phyloP scores from a whole-genome alignment of 2,888 invertebrate genomes.

The Drosophila rubida region DNA sequence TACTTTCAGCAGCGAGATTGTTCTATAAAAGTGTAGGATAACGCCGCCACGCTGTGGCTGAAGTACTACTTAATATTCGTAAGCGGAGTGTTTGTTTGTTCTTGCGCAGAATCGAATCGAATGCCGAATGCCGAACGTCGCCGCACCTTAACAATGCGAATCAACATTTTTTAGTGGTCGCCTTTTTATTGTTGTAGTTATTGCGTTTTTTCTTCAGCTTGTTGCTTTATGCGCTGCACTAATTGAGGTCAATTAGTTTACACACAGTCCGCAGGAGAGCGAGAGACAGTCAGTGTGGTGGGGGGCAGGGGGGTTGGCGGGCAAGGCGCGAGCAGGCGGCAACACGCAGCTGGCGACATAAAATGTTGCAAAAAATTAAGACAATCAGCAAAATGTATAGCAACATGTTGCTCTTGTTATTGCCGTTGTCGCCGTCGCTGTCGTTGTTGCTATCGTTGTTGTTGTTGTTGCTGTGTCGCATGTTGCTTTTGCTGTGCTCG shows the following conservation, averaged over 20 bases:
- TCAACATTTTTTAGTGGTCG: constrained; percentile 36
- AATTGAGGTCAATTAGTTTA: constrained; percentile 84
- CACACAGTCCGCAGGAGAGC: constrained; percentile 49
- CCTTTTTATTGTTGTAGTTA: constrained; percentile 22
- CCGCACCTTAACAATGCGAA: constrained; percentile 48
- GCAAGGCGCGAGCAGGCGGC: constrained; percentile 1
- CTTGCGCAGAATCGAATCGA: constrained; percentile 18
- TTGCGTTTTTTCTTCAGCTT: not conserved
- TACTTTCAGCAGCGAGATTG: constrained; percentile 7
- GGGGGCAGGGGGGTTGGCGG: not conserved
- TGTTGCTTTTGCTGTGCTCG: constrained; percentile 30
- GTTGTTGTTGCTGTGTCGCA: constrained; percentile 12
- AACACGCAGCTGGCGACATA: constrained; percentile 47
- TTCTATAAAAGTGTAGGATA: constrained; percentile 5
- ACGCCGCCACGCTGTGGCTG: constrained; percentile 1
- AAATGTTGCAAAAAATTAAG: constrained; percentile 52
- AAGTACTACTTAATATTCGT: constrained; percentile 15
- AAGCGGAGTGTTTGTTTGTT: constrained; percentile 29
- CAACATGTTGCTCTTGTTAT: constrained; percentile 47
- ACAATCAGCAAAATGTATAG: constrained; percentile 57
- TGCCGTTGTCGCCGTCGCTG: constrained; percentile 2
- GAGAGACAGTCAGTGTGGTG: not conserved
- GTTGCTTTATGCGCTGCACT: constrained; percentile 57
- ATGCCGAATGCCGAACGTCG: too few species aligned
- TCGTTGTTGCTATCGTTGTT: constrained; percentile 1